Evolutionary conservation across 2,888 invertebrate species (phyloP), one percentile per base, ranked within the genome.

Genomic region (Drosophila heteroneura): DNA sequence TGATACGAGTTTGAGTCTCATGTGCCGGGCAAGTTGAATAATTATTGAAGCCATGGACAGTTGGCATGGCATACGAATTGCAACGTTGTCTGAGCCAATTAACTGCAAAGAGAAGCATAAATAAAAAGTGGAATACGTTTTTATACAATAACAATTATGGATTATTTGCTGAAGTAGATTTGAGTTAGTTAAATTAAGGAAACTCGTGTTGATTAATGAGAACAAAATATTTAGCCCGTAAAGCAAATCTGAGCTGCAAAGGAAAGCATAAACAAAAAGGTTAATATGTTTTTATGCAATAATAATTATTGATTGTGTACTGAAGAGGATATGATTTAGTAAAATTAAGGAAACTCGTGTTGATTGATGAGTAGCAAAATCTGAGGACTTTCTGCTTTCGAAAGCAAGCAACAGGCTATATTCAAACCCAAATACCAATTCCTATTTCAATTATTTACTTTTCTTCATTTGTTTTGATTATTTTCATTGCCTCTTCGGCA

Each of bases 31-130:
- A 53, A 58, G 47, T 69, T 59, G 62, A 59, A 53, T 51, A 65
- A 41, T 58, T 52, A 61, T 57, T 51, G 37, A 30, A 28, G 44
- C 54, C 33, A 14, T 37, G 68, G 26, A 14, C 53, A 68, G 58
- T 68, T 53, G 53, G 58, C 54, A 47, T 33, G 53, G 58, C 54
- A 47, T 33, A 22, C 59, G 33, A 37, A 64, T 71, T 76, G 14
- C 65, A 64, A 67, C 65, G 69, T 79, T 81, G 81, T 81, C 61
- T 26, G 49, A 32, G 77, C 79, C 79, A 79, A 79, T 79, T 81
- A 79, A 73, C 79, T 81, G 70, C 61, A 66, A 77, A 49, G 28
- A 54, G 52, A 37, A 49, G 33, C 52, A 54, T 52, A 57, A 54
- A 54, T 10, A 51, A 39, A 57, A 56, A 19, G 1, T 22, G 37